A percentile compares a stretch with the other conserved stretches of the same genome.
phyloP scores from a whole-genome alignment of 37 sponge, comb jelly and placozoan species.

The Axinella damicornis region DNA sequence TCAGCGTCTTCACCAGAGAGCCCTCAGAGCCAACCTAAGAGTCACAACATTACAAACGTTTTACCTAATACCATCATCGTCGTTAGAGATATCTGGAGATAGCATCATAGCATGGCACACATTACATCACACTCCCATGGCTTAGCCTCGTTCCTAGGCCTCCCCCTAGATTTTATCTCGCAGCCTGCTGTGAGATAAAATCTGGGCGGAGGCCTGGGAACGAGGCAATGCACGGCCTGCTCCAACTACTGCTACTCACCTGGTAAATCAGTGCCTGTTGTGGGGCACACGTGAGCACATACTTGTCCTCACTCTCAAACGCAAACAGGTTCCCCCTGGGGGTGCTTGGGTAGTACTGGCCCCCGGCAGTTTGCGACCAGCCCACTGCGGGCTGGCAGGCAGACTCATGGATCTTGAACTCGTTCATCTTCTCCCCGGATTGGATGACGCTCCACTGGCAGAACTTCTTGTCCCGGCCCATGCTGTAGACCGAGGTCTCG shows the following conservation, averaged over 20 bases:
- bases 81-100: no score
- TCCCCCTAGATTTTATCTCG: no score
- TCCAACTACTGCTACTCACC: constrained; percentile 22
- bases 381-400: constrained; percentile 53
- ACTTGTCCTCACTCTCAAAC: constrained; percentile 79
- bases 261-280: constrained; percentile 69
- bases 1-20: constrained; percentile 37
- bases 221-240: no score
- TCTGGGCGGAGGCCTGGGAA: no score
- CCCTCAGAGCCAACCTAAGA: constrained; percentile 26
- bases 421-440: constrained; percentile 55
- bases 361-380: background rate
- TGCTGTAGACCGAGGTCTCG: constrained; percentile 89
- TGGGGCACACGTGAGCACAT: constrained; percentile 71
- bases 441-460: constrained; percentile 82
- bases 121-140: no score
- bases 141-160: no score
- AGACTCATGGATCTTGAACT: constrained; percentile 39
- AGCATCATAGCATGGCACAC: no score
- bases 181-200: no score
- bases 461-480: constrained; percentile 79
- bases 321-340: constrained; percentile 80
- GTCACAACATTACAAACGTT: no score
- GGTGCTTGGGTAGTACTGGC: constrained; percentile 27
- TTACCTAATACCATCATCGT: no score